phyloP scores from a whole-genome alignment of 2,797 vertebrate species.

The Enoplosus armatus region DNA sequence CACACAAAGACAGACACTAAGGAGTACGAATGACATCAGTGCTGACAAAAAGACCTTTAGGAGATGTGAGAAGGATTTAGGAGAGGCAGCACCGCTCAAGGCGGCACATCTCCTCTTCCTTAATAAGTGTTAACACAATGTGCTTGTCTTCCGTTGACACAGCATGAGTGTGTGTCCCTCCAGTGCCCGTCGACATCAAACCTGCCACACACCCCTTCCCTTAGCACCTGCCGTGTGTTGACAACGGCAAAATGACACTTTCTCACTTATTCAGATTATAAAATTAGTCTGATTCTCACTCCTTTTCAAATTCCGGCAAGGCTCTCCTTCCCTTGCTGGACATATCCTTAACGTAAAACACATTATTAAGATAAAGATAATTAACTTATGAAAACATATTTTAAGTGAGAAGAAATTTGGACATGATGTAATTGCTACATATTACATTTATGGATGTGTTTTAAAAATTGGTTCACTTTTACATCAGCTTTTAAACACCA shows the following conservation, averaged over 20 bases:
- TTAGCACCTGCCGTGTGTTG: slow-evolving; percentile 83
- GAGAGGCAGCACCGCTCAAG: slow-evolving; percentile 44
- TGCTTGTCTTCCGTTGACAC: slow-evolving; percentile 74
- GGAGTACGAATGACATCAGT: slow-evolving; percentile 44
- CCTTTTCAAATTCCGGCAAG: slow-evolving; percentile 54
- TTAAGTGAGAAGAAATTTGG: neutral
- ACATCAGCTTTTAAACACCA: neutral
- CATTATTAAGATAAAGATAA: neutral
- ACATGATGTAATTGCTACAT: slow-evolving; percentile 5
- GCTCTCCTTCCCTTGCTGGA: slow-evolving; percentile 18
- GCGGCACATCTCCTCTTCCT: slow-evolving; percentile 70
- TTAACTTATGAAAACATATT: neutral
- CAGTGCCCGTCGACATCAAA: slow-evolving; percentile 79
- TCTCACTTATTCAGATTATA: slow-evolving; percentile 81
- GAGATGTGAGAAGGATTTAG: slow-evolving; percentile 64
- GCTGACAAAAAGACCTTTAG: slow-evolving; percentile 65
- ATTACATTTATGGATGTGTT: slow-evolving; percentile 8
- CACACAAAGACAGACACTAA: slow-evolving; percentile 24
- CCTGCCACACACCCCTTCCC: slow-evolving; percentile 81
- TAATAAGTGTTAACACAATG: slow-evolving; percentile 85
- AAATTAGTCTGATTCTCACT: slow-evolving; percentile 78
- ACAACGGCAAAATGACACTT: slow-evolving; percentile 83
- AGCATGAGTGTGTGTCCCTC: slow-evolving; percentile 73
- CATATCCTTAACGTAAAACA: slow-evolving; percentile 18
- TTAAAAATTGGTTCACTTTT: neutral